phyloP scores from a whole-genome alignment of 2,797 vertebrate genomes.

The Lophotriccus pileatus region DNA sequence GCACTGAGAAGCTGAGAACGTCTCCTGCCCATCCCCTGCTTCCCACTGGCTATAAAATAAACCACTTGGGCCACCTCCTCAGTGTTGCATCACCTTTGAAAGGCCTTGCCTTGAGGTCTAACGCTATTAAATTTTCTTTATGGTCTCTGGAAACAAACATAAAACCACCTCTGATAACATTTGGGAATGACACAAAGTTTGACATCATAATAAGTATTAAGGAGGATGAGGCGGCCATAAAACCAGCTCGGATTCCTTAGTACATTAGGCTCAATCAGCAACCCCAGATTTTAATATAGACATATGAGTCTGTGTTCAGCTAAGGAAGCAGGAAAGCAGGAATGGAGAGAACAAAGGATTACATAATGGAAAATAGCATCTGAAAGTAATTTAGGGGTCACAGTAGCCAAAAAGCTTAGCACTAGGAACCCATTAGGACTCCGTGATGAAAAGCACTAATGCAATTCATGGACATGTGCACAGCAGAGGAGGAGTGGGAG shows the following conservation, averaged over 20 bases:
- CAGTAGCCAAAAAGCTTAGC: conserved; percentile 51
- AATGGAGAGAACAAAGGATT: conserved; percentile 47
- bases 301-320: background rate
- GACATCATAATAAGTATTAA: conserved; percentile 16
- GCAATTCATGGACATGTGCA: conserved; percentile 13
- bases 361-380: conserved; percentile 54
- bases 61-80: background rate
- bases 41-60: background rate
- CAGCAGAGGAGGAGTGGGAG: conserved; percentile 1
- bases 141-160: background rate
- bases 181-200: background rate
- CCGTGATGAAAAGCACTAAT: conserved; percentile 57
- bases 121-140: background rate
- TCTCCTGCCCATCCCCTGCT: background rate
- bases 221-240: background rate
- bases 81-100: background rate
- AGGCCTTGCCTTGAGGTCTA: background rate
- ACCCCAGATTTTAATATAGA: conserved; percentile 31
- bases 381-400: conserved; percentile 63
- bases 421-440: conserved; percentile 37
- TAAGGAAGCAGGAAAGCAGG: conserved; percentile 4
- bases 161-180: background rate
- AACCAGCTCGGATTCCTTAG: background rate
- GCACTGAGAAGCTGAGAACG: background rate
- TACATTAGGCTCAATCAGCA: conserved; percentile 45